These are phyloP conservation scores for Echinarachnius parma DNA, from an alignment of 53 echinoderm and acorn worm genomes.

Conservation along the genomic window DNA sequence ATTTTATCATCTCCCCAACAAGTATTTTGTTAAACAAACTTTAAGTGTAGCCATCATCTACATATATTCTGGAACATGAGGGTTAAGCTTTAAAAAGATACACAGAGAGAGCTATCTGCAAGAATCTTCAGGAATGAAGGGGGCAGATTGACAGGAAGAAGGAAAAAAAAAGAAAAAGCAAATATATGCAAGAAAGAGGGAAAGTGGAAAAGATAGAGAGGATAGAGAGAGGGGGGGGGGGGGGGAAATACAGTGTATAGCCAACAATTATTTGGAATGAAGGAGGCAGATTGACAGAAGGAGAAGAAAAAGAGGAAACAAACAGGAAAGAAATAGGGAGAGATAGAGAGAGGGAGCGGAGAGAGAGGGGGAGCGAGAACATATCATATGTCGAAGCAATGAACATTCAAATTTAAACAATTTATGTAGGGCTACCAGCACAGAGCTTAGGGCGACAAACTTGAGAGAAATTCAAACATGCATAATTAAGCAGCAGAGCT, in stretches of 20 bases:
- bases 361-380: neutral
- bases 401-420: too few relatives aligned
- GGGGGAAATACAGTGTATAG: neutral
- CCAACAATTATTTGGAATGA: neutral
- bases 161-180: neutral
- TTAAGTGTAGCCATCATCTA: too few relatives aligned
- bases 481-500: too few relatives aligned
- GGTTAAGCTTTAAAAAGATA: too few relatives aligned
- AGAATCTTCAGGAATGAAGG: neutral
- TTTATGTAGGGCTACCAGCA: too few relatives aligned
- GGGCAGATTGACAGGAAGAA: neutral
- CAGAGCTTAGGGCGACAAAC: too few relatives aligned
- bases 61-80: too few relatives aligned
- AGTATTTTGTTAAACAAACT: too few relatives aligned
- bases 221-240: neutral
- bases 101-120: too few relatives aligned
- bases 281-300: slow-evolving; percentile 1
- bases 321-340: neutral
- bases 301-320: neutral
- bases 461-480: too few relatives aligned
- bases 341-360: neutral
- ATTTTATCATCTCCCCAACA: too few relatives aligned
- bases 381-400: too few relatives aligned
- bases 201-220: neutral
- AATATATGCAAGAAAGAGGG: neutral